Evolutionary conservation across 1,140 invertebrate species (phyloP), one percentile per base, ranked within the genome.

Genomic region (Nasonia longicornis): DNA sequence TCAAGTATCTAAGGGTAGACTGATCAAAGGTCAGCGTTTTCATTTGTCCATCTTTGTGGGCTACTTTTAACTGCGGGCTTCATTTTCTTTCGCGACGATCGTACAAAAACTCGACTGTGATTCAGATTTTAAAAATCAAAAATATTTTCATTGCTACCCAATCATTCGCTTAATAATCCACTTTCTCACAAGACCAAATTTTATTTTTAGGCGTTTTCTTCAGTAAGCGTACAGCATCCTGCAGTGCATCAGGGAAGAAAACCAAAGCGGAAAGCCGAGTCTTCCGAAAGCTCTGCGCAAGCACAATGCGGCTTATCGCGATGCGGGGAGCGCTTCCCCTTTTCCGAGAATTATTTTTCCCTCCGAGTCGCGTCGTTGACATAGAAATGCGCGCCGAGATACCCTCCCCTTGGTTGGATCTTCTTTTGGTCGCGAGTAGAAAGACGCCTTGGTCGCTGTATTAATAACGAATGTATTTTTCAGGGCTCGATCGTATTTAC

Each of bases 391-490:
- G 74, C 66, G 58, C 16, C 52, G n/a, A 77, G 52, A 74, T 74
- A 82, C 73, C 67, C 52, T 42, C n/a, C 8, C 52, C 10, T 26
- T 8, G n/a, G 1, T 2, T 72, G 14, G 6, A 67, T 74, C 71
- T 38, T 80, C 63, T 48, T 76, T 76, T 58, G 20, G 42, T 74
- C 75, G 29, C 12, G 26, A 58, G 35, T 31, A 69, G 16, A 42
- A 71, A 70, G 64, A 38, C 45, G 29, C 52, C 35, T 48, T 16
- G 38, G 29, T 63, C 22, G 42, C 80, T 82, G 80, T 78, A 82
- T 82, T 82, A 82, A 82, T 82, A 82, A 78, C 70, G 77, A 82
- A 82, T 82, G 38, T 78, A 78, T 78, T 78, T 82, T 82, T 82
- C 76, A 78, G 52, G 22, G 58, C 80, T 66, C 58, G 12, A 48